Evolutionary conservation across 1,140 invertebrate genomes (phyloP), one percentile per base, ranked within the genome.

Genomic region (Rhizoglyphus robini): DNA sequence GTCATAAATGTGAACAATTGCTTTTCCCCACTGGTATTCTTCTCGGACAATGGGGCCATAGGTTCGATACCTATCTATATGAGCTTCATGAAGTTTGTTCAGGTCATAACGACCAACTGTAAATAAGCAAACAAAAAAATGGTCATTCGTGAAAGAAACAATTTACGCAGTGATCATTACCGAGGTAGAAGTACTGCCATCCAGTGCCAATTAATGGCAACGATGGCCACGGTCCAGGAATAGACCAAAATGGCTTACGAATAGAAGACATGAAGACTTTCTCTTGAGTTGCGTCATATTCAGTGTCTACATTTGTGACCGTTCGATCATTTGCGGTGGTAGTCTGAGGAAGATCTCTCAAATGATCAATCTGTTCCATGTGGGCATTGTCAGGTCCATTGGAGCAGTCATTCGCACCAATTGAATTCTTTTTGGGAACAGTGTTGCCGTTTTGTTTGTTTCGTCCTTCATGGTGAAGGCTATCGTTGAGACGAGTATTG

Each of bases 171-270:
- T 60, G 27, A 46, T 31, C 30, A 20, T 60, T 60, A 68, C 70
- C 47, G 31, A 63, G 66, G 31, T 30, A 54, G 1, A 77, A 80
- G 73, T 86, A 90, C 20, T 86, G 82, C 88, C 88, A 91, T 51
- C 82, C 80, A 4, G 87, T 88, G 1, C 88, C 88, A n/a, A 90
- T 69, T 25, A 88, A 74, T 0, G 88, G 87, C 23, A 90, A 71
- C 5, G 72, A 70, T 0, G 83, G 72, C 25, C 79, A 73, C 0
- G 88, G 88, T n/a, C 88, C 88, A 0, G 88, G 88, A 18, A 90
- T 80, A 32, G 68, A 25, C 3, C 66, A 54, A 3, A 73, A 65
- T 13, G 60, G 46, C 47, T 66, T 60, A 54, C n/a, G n/a, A n/a
- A n/a, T n/a, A n/a, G n/a, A n/a, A n/a, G n/a, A n/a, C n/a, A n/a